A percentile compares a stretch with the other conserved stretches of the same genome.
These are phyloP conservation scores for Pithys albifrons DNA, from an alignment of 2,113 vertebrate species.

Conservation along the genomic window DNA sequence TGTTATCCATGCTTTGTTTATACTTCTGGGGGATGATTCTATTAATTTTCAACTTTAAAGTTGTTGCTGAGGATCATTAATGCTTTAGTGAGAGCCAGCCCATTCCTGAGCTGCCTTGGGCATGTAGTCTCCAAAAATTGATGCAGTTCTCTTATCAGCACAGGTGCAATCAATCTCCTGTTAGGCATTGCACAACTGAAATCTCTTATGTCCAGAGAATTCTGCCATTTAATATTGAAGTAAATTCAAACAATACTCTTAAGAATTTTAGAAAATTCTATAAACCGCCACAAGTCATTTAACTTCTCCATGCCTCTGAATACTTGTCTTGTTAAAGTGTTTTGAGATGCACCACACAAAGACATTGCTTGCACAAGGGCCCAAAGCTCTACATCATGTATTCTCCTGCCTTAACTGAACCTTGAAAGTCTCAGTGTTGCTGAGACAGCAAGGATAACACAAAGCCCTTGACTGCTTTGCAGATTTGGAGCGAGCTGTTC, in stretches of 20 bases:
- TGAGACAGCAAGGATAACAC: not conserved
- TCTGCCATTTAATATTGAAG: not conserved
- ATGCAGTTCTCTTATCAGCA: not conserved
- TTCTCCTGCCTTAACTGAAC: not conserved
- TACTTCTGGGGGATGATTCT: not conserved
- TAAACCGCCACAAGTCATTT: not conserved
- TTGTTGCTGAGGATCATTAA: not conserved
- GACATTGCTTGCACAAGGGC: not conserved
- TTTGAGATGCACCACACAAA: not conserved
- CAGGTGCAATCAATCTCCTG: not conserved
- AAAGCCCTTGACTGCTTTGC: not conserved
- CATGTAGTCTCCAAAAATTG: accelerated
- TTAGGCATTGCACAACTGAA: not conserved
- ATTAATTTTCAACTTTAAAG: not conserved
- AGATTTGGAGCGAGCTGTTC: not conserved
- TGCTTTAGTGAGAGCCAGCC: not conserved
- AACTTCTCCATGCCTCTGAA: not conserved
- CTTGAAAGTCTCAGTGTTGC: not conserved
- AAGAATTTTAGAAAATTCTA: not conserved
- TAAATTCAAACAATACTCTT: not conserved
- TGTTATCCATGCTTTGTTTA: not conserved
- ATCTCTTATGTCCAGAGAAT: not conserved
- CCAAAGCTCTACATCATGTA: not conserved
- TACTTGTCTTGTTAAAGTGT: not conserved
- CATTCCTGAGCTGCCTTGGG: not conserved